Evolutionary conservation across 2,113 vertebrate genomes (phyloP), one percentile per base, ranked within the genome.

Genomic region (Agapornis roseicollis): DNA sequence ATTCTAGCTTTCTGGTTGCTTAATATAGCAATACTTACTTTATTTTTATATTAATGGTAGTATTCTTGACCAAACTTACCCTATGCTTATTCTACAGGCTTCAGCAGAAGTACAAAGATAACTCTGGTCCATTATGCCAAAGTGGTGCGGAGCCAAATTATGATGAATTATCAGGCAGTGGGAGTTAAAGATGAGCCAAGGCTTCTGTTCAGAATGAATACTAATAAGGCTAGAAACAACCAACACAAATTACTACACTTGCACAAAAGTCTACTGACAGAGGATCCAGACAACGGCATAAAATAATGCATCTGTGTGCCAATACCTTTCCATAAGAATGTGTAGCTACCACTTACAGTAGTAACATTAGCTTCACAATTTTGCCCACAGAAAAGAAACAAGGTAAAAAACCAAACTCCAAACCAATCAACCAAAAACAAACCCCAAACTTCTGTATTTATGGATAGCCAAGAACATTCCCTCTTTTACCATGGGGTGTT

Each of bases 391-490:
- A 35, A 68, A 42, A 50, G 17, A 31, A 55, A 42, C 4, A 13
- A 15, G 56, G 33, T 58, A 13, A 35, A 41, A 22, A n/a, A 23
- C n/a, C 35, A 61, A 56, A 50, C 35, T 35, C 24, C 17, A 61
- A 37, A 17, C 24, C 7, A 65, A 37, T 4, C 23, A 11, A 9
- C 0, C 11, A 5, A 4, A 64, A 17, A 53, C 3, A 14, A 17
- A 5, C 0, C 1, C 9, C 8, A 60, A 46, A n/a, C 4, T 77
- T 74, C 23, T 44, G 15, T 27, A 8, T 9, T 1, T 58, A 31
- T 25, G 11, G 18, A 39, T 42, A 82, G 33, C 10, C 13, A 55
- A 83, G 68, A 80, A 8, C 12, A 37, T 73, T 39, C 27, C 19
- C 9, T 89, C 11, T 85, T 90, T 33, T 10, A 35, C 29, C 18